A percentile compares a stretch with the other conserved stretches of the same genome.
Evolutionary conservation across 2,888 invertebrate genomes (phyloP).

Genomic region (Megalurothrips usitatus): DNA sequence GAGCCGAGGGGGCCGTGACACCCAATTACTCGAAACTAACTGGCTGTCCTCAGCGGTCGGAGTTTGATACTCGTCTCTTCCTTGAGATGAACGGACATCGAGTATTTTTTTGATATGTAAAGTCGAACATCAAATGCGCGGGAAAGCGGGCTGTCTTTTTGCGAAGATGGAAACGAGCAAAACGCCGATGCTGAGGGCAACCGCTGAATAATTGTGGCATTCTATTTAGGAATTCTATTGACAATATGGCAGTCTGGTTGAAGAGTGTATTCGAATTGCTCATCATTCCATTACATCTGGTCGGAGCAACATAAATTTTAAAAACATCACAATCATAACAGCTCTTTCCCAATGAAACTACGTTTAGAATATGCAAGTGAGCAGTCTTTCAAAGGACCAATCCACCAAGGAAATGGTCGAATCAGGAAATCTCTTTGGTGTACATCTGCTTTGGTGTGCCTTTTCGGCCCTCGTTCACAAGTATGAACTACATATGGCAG

Average conservation of each 20-base stretch:
- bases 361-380: conserved; percentile 15
- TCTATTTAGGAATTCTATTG: neutral
- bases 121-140: neutral
- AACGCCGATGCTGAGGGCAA: neutral
- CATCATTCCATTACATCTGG: neutral
- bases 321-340: neutral
- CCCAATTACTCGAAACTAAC: neutral
- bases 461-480: neutral
- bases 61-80: neutral
- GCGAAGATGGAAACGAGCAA: neutral
- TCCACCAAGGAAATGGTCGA: neutral
- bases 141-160: too few species aligned
- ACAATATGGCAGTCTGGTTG: neutral
- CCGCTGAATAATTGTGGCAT: neutral
- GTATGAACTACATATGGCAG: conserved; percentile 10
- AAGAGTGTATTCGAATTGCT: neutral
- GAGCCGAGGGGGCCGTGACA: too few species aligned
- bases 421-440: conserved; percentile 1
- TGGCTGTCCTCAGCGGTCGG: neutral
- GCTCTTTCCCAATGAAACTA: neutral
- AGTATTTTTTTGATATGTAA: conserved; percentile 16
- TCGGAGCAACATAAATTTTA: neutral
- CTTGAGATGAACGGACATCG: conserved; percentile 3
- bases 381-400: conserved; percentile 24
- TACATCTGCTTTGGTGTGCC: neutral